Base-by-base conservation (phyloP, 2,113 vertebrate genomes). In the Hyaena hyaena region DNA sequence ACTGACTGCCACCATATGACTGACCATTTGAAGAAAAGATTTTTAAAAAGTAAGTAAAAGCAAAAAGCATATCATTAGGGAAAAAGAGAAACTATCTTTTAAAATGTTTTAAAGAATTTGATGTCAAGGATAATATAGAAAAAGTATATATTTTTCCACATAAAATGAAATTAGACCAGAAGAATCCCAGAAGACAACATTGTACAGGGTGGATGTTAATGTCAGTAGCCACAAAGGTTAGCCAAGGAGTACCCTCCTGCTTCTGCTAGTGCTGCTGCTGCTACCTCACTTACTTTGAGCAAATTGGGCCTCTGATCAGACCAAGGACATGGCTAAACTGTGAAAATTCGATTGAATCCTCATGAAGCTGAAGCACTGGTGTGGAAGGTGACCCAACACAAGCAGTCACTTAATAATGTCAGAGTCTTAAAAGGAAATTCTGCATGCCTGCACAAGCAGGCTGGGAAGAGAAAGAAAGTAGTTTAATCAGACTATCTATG, bases 361-460 rank as follows among this genome's bases (percentile, higher is more conserved):
- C 95, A 55, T 68, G 80, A 93, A 95, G 93, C 45, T 39, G 93
- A 98, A 97, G 84, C 97, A 90, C 23, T 96, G 89, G 39, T 85
- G 96, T 97, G 98, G 97, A 98, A 98, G 95, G 91, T 95, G 94
- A 94, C 97, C 84, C 89, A 92, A 95, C 84, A 95, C 39, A 68
- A 86, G 31, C 81, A 96, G 88, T 79, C 95, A 28, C 28, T 90
- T 69, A 91, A 39, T 58, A 50, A 95, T 7, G 73, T 24, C 31
- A 7, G 80, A 66, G 73, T 58, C 90, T 74, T 95, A 89, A 97
- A 96, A 97, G 93, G 69, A 73, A 93, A 97, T 93, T 71, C 81
- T 82, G 39, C 50, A 93, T 74, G 96, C n/a, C 65, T 95, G 77
- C 33, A n/a, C 69, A 45, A 4, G 4, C 12, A 15, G 19, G 50